Percentiles rank a stretch among this genome's conserved stretches.
These are phyloP conservation scores for Pelosia muscerda DNA, from an alignment of 2,888 invertebrate species.

Conservation along the genomic window DNA sequence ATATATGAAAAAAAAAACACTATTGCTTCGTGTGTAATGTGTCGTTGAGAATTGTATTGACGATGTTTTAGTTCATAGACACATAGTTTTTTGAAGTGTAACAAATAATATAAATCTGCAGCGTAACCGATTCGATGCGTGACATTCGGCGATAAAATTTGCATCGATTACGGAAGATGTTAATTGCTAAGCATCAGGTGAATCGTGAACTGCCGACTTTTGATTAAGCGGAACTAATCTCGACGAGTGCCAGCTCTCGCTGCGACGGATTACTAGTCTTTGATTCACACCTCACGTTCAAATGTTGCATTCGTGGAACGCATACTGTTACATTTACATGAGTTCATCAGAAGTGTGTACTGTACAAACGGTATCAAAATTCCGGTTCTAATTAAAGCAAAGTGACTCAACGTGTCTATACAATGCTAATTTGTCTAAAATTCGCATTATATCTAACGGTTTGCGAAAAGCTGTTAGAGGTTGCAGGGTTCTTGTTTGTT, in stretches of 20 bases:
- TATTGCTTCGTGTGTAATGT: neutral
- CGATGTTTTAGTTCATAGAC: neutral
- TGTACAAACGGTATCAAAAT: conserved; percentile 75
- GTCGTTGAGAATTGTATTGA: neutral
- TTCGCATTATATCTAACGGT: conserved; percentile 71
- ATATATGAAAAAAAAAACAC: too few species aligned
- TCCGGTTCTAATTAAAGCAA: conserved; percentile 79
- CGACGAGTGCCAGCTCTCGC: conserved; percentile 44
- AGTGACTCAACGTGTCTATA: conserved; percentile 72
- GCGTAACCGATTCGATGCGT: conserved; percentile 61
- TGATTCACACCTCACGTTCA: conserved; percentile 66
- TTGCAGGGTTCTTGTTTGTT: conserved; percentile 44
- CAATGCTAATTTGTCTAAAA: conserved; percentile 76
- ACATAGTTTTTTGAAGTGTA: conserved; percentile 24
- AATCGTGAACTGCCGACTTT: conserved; percentile 47
- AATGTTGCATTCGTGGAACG: conserved; percentile 76
- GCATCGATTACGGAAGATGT: conserved; percentile 62
- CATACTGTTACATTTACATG: conserved; percentile 66
- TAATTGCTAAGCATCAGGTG: conserved; percentile 46
- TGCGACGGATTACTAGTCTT: conserved; percentile 54
- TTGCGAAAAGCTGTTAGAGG: conserved; percentile 54
- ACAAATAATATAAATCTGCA: conserved; percentile 38
- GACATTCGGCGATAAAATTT: conserved; percentile 61
- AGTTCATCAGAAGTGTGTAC: conserved; percentile 65
- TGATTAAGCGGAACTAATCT: conserved; percentile 40